phyloP scores from a whole-genome alignment of 2,888 invertebrate genomes.

The Cephus runcator region DNA sequence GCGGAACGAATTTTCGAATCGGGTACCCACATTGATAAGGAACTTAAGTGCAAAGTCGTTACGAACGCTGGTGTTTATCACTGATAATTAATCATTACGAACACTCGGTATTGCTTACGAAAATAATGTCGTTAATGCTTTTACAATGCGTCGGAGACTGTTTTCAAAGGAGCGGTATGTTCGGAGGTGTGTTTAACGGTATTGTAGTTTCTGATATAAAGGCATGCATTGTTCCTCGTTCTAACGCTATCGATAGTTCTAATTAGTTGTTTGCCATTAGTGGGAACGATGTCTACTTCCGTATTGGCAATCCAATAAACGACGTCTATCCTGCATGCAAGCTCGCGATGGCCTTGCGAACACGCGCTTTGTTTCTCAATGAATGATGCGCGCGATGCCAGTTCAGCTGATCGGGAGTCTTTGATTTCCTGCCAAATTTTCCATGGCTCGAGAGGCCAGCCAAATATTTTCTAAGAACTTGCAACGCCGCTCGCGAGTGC shows the following conservation, averaged over 20 bases:
- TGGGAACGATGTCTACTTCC: neutral
- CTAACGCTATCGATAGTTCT: neutral
- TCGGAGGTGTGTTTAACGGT: conserved; percentile 23
- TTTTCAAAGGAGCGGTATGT: conserved; percentile 37
- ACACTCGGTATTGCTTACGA: neutral
- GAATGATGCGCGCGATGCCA: neutral
- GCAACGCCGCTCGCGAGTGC: neutral
- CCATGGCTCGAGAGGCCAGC: neutral
- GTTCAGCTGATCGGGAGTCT: conserved; percentile 2
- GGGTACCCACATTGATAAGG: neutral
- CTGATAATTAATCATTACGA: neutral
- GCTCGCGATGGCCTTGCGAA: neutral
- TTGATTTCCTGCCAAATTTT: neutral
- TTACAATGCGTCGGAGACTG: conserved; percentile 44
- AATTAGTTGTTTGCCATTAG: neutral
- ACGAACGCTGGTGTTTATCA: neutral
- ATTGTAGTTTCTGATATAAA: neutral
- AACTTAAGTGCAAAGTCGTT: neutral
- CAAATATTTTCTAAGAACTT: neutral
- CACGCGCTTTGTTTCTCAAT: conserved; percentile 3
- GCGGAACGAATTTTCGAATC: neutral
- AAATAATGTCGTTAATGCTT: conserved; percentile 41
- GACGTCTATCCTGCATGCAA: neutral
- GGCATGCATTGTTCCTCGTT: neutral
- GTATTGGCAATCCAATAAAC: neutral